Base-by-base conservation (phyloP, 2,797 vertebrate genomes). In the Dendrocincla fuliginosa region DNA sequence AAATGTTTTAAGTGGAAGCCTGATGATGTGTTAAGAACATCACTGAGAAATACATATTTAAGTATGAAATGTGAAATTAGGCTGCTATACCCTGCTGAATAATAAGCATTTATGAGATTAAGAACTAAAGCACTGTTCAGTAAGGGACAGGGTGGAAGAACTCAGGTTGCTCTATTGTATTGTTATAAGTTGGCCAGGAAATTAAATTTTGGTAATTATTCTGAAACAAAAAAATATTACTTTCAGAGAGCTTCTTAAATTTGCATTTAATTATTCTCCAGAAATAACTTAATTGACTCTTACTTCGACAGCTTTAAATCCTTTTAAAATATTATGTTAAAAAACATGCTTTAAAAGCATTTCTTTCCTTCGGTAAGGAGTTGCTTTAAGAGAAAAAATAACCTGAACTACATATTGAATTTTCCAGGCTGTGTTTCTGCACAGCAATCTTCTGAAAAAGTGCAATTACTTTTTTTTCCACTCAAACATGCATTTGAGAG, bases 401-500 rank as follows among this genome's bases (percentile, higher is more conserved):
- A 93, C 53, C 87, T 88, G 95, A 71, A 87, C 94, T 91, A 95
- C 90, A 97, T 98, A 97, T 98, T 98, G 97, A 98, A 97, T 98
- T 98, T 98, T 97, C 91, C 90, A 97, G 96, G 76, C 97, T 97
- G 93, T 97, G 97, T 98, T 98, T 98, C 95, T 98, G 94, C 95
- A 94, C 95, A 96, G 98, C 97, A 98, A 96, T 98, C 97, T 97
- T 97, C 94, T 96, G 96, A 96, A 98, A 98, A 98, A 98, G 97
- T 97, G 95, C 96, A 97, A 97, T 98, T 98, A 97, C 98, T 97
- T 97, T 97, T 96, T 96, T 96, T 94, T 92, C 94, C 97, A 97
- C 97, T 98, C 96, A 97, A 98, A 97, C 97, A 96, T 98, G 97
- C 97, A 98, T 98, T 98, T 98, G 96, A 98, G 97, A 98, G 97